These are phyloP conservation scores for Notothenia coriiceps DNA, from an alignment of 2,113 vertebrate species.

Conservation along the genomic window DNA sequence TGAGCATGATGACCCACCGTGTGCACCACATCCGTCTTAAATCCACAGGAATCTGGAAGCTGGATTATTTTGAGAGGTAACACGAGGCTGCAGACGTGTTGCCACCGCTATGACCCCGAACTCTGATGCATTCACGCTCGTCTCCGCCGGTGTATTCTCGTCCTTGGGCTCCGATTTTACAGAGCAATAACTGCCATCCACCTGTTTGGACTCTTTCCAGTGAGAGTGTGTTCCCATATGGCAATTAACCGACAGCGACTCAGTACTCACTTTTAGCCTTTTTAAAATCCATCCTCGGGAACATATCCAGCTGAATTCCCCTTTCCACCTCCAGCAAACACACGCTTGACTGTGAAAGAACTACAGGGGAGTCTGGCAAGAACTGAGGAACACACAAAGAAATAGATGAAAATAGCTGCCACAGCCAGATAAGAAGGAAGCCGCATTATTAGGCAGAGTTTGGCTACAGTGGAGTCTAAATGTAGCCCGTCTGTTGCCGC, in stretches of 20 bases:
- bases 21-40: background rate
- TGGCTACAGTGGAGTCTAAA: constrained; percentile 64
- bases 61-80: constrained; percentile 35
- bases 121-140: constrained; percentile 36
- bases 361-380: background rate
- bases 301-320: background rate
- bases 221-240: constrained; percentile 1
- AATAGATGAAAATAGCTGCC: constrained; percentile 19
- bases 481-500: constrained; percentile 75
- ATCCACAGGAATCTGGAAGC: constrained; percentile 14
- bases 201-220: constrained; percentile 48
- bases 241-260: constrained; percentile 24
- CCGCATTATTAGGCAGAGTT: constrained; percentile 57
- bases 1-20: background rate
- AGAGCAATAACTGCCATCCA: constrained; percentile 39
- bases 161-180: constrained; percentile 37
- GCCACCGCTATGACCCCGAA: constrained; percentile 47
- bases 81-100: constrained; percentile 42
- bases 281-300: constrained; percentile 23
- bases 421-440: constrained; percentile 30
- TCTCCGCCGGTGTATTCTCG: constrained; percentile 37
- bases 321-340: background rate
- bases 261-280: constrained; percentile 18
- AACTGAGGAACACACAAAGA: constrained; percentile 25
- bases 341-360: background rate